Percentiles rank a stretch among this genome's conserved stretches.
These are phyloP conservation scores for Pollimyrus isidori DNA, from an alignment of 2,113 vertebrate species.

Conservation along the genomic window DNA sequence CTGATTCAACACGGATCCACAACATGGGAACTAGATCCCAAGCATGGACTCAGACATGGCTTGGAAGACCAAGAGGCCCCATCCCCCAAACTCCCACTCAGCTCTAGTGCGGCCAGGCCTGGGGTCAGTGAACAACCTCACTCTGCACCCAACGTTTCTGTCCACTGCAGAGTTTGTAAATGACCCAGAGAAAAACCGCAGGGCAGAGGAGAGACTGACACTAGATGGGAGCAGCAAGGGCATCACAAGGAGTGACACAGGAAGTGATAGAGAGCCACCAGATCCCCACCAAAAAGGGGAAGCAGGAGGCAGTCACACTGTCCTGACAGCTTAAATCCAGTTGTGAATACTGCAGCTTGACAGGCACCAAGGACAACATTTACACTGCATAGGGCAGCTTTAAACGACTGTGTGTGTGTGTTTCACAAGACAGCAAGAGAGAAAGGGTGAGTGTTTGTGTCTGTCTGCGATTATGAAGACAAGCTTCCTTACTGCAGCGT, in stretches of 20 bases:
- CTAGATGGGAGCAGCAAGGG: not conserved
- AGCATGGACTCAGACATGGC: not conserved
- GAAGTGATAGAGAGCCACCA: not conserved
- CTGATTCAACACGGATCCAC: not conserved
- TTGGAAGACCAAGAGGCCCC: not conserved
- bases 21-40: not conserved
- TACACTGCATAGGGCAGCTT: constrained; percentile 41
- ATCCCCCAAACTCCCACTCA: not conserved
- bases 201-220: not conserved
- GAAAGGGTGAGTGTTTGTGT: not conserved
- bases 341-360: constrained; percentile 54
- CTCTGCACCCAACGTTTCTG: not conserved
- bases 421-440: not conserved
- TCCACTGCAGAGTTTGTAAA: not conserved
- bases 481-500: not conserved
- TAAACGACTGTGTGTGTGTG: constrained; percentile 36
- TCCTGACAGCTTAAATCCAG: constrained; percentile 49
- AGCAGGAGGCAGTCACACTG: constrained; percentile 31
- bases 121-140: not conserved
- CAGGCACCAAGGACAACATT: constrained; percentile 47
- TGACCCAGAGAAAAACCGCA: not conserved
- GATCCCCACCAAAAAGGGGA: not conserved
- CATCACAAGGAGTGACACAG: not conserved
- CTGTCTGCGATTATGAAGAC: not conserved
- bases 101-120: not conserved